These are phyloP conservation scores for Drosophila asahinai DNA, from an alignment of 1,140 invertebrate species.

Conservation along the genomic window DNA sequence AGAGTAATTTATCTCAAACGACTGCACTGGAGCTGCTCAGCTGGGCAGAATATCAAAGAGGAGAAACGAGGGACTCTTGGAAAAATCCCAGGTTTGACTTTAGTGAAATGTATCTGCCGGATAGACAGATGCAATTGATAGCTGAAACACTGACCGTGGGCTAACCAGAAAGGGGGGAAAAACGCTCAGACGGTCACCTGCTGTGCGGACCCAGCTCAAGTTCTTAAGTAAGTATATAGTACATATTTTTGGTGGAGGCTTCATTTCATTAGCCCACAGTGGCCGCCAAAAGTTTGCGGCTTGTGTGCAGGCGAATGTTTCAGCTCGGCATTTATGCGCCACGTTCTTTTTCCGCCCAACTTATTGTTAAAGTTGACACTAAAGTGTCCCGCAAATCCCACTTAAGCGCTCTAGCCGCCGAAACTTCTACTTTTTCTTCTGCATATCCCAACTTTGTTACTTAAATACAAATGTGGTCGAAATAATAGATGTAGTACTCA, in stretches of 20 bases:
- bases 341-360: constrained; percentile 49
- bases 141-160: constrained; percentile 31
- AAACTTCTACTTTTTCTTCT: constrained; percentile 56
- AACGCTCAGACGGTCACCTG: constrained; percentile 61
- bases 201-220: constrained; percentile 66
- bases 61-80: constrained; percentile 4
- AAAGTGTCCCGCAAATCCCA: constrained; percentile 80
- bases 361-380: constrained; percentile 83
- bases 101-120: constrained; percentile 71
- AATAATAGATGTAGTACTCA: background rate
- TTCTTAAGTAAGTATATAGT: constrained; percentile 44
- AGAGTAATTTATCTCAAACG: constrained; percentile 80
- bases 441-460: constrained; percentile 22
- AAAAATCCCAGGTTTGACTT: constrained; percentile 59
- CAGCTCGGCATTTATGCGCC: constrained; percentile 25
- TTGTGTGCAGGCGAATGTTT: constrained; percentile 30
- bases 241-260: constrained; percentile 33
- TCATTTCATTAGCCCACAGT: constrained; percentile 75
- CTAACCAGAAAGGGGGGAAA: constrained; percentile 32
- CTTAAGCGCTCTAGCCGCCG: constrained; percentile 67
- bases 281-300: constrained; percentile 58
- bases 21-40: constrained; percentile 55
- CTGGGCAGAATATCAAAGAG: constrained; percentile 26
- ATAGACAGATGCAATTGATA: constrained; percentile 52
- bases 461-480: constrained; percentile 9